phyloP scores from a whole-genome alignment of 2,888 invertebrate genomes.

The Alitta virens region DNA sequence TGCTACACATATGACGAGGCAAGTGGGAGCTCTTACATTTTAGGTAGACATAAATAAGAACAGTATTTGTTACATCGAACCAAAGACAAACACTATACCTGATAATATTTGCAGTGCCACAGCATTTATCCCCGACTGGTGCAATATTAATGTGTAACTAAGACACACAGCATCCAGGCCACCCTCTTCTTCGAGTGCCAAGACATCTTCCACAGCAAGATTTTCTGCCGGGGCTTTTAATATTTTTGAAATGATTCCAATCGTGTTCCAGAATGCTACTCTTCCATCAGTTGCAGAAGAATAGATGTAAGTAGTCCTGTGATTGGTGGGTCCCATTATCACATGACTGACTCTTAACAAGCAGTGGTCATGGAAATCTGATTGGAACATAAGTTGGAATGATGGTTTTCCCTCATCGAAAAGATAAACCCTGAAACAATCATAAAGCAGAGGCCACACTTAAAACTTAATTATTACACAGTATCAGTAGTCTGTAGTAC shows the following conservation, averaged over 20 bases:
- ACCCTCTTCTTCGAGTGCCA: neutral
- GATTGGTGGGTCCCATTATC: neutral
- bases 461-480: no score
- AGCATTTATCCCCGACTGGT: constrained; percentile 78
- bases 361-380: constrained; percentile 65
- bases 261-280: constrained; percentile 68
- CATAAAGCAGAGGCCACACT: neutral
- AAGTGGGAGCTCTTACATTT: no score
- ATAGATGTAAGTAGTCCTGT: constrained; percentile 54
- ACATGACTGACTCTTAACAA: constrained; percentile 66
- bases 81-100: no score
- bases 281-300: constrained; percentile 74
- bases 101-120: constrained; percentile 59
- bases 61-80: no score
- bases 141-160: constrained; percentile 52
- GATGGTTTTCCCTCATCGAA: constrained; percentile 27
- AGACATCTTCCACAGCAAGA: neutral
- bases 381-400: constrained; percentile 36
- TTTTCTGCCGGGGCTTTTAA: neutral
- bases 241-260: constrained; percentile 31
- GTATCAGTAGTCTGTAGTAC: no score
- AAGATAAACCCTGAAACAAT: constrained; percentile 35
- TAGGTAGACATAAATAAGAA: no score
- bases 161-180: constrained; percentile 5
- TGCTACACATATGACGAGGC: no score